These are phyloP conservation scores for Tetramorium bicarinatum DNA, from an alignment of 2,888 invertebrate species.

Conservation along the genomic window DNA sequence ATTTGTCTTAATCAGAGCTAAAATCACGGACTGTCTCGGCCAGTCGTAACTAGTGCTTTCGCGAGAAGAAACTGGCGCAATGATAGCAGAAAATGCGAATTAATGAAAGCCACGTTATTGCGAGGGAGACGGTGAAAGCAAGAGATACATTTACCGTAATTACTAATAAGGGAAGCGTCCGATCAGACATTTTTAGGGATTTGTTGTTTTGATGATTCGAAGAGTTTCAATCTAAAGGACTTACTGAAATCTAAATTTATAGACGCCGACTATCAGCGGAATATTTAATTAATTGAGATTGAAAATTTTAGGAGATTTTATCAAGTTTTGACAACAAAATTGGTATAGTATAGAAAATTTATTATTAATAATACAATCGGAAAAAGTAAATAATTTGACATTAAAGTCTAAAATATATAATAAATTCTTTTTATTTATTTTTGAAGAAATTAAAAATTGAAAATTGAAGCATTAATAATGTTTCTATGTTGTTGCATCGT, in stretches of 20 bases:
- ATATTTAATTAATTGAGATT: constrained; percentile 14
- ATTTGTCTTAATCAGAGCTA: constrained; percentile 65
- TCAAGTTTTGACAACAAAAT: background rate
- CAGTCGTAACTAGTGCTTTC: constrained; percentile 27
- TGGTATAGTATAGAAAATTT: background rate
- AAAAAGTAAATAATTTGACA: background rate
- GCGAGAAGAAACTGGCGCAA: constrained; percentile 33
- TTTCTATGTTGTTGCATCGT: background rate
- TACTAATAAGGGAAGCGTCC: background rate
- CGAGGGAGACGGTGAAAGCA: background rate
- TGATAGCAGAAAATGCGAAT: constrained; percentile 48
- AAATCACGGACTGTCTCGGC: constrained; percentile 59
- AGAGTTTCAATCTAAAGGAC: background rate
- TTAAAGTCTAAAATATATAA: background rate
- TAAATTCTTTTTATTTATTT: background rate
- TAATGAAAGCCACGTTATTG: constrained; percentile 34
- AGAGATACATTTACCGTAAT: background rate
- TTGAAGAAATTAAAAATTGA: background rate
- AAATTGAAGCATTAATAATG: background rate
- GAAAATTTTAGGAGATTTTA: background rate
- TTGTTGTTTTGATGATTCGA: background rate
- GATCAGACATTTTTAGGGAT: constrained; percentile 7
- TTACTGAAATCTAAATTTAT: background rate
- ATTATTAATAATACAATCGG: background rate
- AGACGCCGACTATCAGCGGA: background rate